phyloP scores from a whole-genome alignment of 2,113 vertebrate species.

The Podocnemis expansa region DNA sequence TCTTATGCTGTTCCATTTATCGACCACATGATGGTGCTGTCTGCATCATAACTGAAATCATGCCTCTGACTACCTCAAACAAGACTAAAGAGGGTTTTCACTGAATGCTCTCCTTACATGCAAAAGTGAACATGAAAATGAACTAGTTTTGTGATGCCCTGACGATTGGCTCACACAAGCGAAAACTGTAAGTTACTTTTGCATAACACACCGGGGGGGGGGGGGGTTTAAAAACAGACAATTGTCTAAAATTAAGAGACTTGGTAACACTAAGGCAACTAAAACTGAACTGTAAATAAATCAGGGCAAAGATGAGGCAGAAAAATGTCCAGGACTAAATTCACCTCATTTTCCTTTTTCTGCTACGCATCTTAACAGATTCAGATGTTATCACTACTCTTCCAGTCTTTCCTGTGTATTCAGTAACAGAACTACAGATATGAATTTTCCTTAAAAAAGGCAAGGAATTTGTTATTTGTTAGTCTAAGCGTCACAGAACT shows the following conservation, averaged over 20 bases:
- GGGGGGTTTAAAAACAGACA: background rate
- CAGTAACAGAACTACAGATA: background rate
- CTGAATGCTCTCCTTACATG: background rate
- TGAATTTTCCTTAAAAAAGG: constrained; percentile 20
- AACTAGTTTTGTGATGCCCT: constrained; percentile 48
- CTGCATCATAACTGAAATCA: constrained; percentile 7
- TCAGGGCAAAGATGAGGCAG: constrained; percentile 26
- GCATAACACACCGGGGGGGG: no score
- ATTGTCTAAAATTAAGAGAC: constrained; percentile 8
- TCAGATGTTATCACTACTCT: background rate
- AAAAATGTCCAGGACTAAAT: background rate
- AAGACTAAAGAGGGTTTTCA: constrained; percentile 42
- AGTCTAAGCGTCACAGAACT: no score
- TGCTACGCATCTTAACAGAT: background rate
- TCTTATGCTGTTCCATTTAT: constrained; percentile 52
- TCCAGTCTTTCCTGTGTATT: background rate
- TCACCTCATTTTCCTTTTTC: background rate
- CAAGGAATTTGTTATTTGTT: no score
- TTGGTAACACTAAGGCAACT: background rate
- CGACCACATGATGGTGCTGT: constrained; percentile 68
- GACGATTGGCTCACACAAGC: background rate
- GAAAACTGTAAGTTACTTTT: no score
- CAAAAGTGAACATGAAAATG: constrained; percentile 17
- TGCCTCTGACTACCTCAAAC: background rate
- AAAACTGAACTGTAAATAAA: background rate